phyloP scores from a whole-genome alignment of 2,113 vertebrate species.

The Gnathonemus echidnorhynchus region DNA sequence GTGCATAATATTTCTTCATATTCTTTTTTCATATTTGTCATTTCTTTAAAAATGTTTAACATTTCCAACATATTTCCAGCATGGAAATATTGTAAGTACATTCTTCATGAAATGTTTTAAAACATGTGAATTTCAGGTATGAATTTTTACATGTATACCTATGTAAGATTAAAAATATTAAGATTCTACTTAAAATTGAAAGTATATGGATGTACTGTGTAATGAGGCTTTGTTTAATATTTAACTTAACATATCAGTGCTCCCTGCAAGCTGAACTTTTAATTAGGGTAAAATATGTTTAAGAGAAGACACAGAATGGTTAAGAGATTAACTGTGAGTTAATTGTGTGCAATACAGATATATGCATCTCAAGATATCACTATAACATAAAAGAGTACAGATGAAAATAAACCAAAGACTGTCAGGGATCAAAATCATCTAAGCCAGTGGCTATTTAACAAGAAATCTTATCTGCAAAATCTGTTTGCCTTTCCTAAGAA shows the following conservation, averaged over 20 bases:
- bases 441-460: neutral
- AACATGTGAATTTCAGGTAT: neutral
- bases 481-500: neutral
- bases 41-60: neutral
- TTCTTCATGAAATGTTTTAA: neutral
- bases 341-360: neutral
- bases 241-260: slow-evolving; percentile 49
- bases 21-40: neutral
- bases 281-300: slow-evolving; percentile 54
- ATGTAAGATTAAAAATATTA: neutral
- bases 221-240: slow-evolving; percentile 58
- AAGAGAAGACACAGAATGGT: slow-evolving; percentile 51
- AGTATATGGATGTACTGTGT: slow-evolving; percentile 58
- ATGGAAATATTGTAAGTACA: neutral
- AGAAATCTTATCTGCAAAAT: neutral
- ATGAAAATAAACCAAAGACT: neutral
- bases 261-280: slow-evolving; percentile 46
- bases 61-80: neutral
- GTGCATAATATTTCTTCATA: neutral
- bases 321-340: neutral
- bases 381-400: neutral
- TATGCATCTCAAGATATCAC: neutral
- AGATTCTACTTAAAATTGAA: slow-evolving; percentile 44
- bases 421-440: neutral
- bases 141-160: neutral